Evolutionary conservation across 2,113 vertebrate genomes (phyloP).

Genomic region (Corythornis madagascariensis): DNA sequence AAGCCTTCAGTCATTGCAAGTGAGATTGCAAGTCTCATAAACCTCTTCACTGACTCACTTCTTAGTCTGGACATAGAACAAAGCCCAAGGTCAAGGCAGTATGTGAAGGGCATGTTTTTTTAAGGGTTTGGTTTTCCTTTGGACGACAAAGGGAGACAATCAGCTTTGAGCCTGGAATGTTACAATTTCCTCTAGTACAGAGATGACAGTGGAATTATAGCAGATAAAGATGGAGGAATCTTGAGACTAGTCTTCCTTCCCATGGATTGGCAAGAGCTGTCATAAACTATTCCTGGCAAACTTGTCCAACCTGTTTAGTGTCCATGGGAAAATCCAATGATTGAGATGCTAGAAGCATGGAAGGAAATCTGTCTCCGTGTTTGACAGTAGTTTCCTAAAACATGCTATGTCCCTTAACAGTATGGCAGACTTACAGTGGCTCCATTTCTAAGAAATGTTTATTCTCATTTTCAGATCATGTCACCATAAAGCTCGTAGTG

Average conservation of each 20-base stretch:
- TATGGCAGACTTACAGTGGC: background rate
- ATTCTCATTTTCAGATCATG: conserved; percentile 81
- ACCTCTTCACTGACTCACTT: background rate
- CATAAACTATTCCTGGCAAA: background rate
- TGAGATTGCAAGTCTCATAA: background rate
- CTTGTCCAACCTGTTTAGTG: background rate
- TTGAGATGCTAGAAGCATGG: background rate
- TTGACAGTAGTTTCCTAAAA: background rate
- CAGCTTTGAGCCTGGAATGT: background rate
- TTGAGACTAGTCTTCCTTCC: conserved; percentile 1
- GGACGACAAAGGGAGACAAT: background rate
- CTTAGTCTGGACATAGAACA: background rate
- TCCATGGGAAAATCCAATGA: background rate
- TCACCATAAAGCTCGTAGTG: conserved; percentile 85
- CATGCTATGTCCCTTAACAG: background rate
- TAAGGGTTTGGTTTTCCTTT: background rate
- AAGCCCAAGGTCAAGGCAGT: background rate
- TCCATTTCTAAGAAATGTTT: conserved; percentile 9
- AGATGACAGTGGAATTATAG: background rate
- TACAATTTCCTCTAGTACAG: background rate
- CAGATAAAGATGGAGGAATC: background rate
- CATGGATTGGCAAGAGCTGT: background rate
- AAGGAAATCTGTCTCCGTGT: background rate
- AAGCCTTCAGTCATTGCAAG: background rate
- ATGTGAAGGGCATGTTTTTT: background rate